Evolutionary conservation across 2,797 vertebrate species (phyloP).

Genomic region (Cryptoblepharus egeriae): DNA sequence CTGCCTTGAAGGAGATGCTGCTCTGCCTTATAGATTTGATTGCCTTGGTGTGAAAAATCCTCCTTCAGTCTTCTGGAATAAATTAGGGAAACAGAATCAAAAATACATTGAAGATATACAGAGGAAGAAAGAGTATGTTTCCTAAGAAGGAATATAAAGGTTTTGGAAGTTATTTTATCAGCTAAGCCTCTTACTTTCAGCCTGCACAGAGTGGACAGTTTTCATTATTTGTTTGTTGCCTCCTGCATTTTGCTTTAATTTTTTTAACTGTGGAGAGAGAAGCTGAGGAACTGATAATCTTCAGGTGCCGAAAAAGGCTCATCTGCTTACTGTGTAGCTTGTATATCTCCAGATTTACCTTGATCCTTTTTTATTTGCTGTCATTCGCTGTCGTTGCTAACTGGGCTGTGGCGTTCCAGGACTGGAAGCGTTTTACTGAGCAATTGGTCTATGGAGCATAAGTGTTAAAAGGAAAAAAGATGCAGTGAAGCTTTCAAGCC

Average conservation of each 20-base stretch:
- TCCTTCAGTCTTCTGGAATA: rapidly evolving
- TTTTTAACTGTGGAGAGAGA: background rate
- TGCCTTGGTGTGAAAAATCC: background rate
- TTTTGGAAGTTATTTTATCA: rapidly evolving
- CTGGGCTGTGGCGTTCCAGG: background rate
- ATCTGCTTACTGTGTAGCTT: slow-evolving; percentile 13
- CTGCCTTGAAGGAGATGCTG: background rate
- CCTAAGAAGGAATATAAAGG: background rate
- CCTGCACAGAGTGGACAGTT: background rate
- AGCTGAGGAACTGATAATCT: slow-evolving; percentile 15
- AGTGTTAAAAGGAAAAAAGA: background rate
- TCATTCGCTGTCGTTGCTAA: background rate
- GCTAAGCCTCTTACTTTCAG: background rate
- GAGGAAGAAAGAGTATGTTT: background rate
- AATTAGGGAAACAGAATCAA: background rate
- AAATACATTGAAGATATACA: background rate
- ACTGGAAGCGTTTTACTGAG: background rate
- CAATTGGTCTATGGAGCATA: background rate
- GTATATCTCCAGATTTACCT: slow-evolving; percentile 15
- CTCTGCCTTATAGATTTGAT: rapidly evolving
- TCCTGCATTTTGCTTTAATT: background rate
- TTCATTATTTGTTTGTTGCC: slow-evolving; percentile 11
- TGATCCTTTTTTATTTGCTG: background rate
- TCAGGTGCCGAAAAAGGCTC: background rate
- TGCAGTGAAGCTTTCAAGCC: background rate